A percentile compares a stretch with the other conserved stretches of the same genome.
Evolutionary conservation across 2,888 invertebrate genomes (phyloP).

Genomic region (Leptinotarsa tumamoca): DNA sequence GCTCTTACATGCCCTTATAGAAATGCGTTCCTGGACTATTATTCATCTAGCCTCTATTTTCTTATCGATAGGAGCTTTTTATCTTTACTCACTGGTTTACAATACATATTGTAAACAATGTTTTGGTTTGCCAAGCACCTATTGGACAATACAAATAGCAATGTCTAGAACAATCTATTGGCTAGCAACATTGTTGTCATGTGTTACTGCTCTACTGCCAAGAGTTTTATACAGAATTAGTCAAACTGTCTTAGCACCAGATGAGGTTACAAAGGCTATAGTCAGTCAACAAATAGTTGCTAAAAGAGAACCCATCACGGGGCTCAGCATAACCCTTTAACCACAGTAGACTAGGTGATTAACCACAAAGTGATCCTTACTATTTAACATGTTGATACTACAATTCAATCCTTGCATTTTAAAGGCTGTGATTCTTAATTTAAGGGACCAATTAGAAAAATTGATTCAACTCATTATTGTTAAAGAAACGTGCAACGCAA

Average conservation of each 20-base stretch:
- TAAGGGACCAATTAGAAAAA: slow-evolving; percentile 62
- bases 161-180: slow-evolving; percentile 83
- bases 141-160: slow-evolving; percentile 86
- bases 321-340: slow-evolving; percentile 73
- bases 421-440: slow-evolving; percentile 65
- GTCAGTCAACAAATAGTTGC: slow-evolving; percentile 71
- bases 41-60: slow-evolving; percentile 83
- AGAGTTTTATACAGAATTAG: slow-evolving; percentile 78
- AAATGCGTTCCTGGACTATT: slow-evolving; percentile 93
- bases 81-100: slow-evolving; percentile 85
- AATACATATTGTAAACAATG: slow-evolving; percentile 85
- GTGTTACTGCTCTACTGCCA: slow-evolving; percentile 84
- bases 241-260: slow-evolving; percentile 78
- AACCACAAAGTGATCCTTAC: slow-evolving; percentile 50
- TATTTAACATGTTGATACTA: slow-evolving; percentile 37
- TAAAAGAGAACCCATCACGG: slow-evolving; percentile 72
- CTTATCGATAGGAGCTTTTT: slow-evolving; percentile 84
- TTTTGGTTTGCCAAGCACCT: slow-evolving; percentile 87
- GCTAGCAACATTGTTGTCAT: slow-evolving; percentile 81
- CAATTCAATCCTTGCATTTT: slow-evolving; percentile 61
- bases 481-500: slow-evolving; percentile 39
- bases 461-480: slow-evolving; percentile 33
- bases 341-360: slow-evolving; percentile 65
- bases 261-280: slow-evolving; percentile 79
- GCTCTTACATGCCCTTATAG: slow-evolving; percentile 87